Evolutionary conservation across 2,113 vertebrate genomes (phyloP), one percentile per base, ranked within the genome.

Genomic region (Brachirus orientalis): DNA sequence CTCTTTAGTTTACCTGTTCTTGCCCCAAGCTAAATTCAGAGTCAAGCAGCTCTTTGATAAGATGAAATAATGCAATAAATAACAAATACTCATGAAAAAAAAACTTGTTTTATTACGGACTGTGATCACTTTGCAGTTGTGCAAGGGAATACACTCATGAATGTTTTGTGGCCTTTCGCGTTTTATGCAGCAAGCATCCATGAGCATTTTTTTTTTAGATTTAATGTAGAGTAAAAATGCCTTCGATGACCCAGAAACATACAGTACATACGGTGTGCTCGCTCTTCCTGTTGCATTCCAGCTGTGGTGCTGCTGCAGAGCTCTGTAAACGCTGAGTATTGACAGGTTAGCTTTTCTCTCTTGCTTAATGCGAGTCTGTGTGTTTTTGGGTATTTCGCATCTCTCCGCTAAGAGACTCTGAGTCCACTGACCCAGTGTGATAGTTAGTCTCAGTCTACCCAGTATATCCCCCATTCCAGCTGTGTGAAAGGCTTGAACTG

Each of bases 211-310:
- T 77, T 73, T 71, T 28, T 19, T 83, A 63, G 72, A 81, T 70
- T 75, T 44, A 12, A 18, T 78, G 72, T 5, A 36, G 62, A 55
- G 73, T 17, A 14, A 69, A 72, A 47, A 41, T 16, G 63, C 71
- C 86, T 66, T 10, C 37, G 55, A 75, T 87, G 85, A 89, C 81
- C 88, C 79, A 81, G 81, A 86, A 83, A 83, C 43, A 84, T 85
- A 57, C 0, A 18, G 68, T 63, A 75, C 68, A 16, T 54, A 59
- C 44, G 52, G 44, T 13, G 51, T 55, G 56, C 57, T 79, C 17
- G 0, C 63, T 36, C 74, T 76, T 62, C 60, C 82, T 37, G 73
- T 79, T 74, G 81, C 83, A 80, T 87, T 88, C 88, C 82, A 85
- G 84, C 79, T 73, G 70, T 79, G 80, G 69, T 63, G 14, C 69